Percentiles rank a stretch among this genome's conserved stretches.
Conservation (phyloP, 2,113 vertebrate species). For the Aleadryas rufinucha region DNA sequence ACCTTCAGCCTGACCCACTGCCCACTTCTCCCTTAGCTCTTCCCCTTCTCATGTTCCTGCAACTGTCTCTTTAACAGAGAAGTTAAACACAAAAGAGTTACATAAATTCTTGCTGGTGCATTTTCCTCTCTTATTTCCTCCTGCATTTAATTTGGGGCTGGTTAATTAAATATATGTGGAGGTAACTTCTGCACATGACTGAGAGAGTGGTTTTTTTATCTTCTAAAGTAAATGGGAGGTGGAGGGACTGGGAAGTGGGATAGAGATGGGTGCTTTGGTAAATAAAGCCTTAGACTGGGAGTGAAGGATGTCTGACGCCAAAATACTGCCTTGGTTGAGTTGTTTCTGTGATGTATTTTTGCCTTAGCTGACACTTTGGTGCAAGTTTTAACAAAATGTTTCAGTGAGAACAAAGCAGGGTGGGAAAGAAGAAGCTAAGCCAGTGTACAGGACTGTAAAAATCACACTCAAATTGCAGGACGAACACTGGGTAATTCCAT, state of each 20-base stretch:
- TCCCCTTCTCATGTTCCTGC: neutral
- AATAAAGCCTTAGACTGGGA: neutral
- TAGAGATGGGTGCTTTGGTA: neutral
- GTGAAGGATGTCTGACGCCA: neutral
- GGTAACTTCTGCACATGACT: neutral
- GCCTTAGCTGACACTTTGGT: neutral
- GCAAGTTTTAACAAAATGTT: neutral
- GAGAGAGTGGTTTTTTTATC: neutral
- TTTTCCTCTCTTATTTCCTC: neutral
- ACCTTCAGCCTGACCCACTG: neutral
- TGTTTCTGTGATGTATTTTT: neutral
- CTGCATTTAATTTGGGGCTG: neutral
- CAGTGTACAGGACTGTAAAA: neutral
- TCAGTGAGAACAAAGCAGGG: neutral
- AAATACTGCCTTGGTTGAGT: neutral
- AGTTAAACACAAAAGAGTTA: neutral
- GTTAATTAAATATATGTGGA: neutral
- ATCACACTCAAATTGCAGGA: neutral
- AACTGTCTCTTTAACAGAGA: neutral
- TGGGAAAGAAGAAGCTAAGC: neutral
- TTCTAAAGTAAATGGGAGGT: neutral
- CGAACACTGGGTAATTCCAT: neutral
- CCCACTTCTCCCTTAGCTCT: neutral
- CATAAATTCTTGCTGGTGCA: neutral
- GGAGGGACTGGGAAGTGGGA: neutral